Evolutionary conservation across 2,888 invertebrate genomes (phyloP).

Genomic region (Drosophila anomelani): DNA sequence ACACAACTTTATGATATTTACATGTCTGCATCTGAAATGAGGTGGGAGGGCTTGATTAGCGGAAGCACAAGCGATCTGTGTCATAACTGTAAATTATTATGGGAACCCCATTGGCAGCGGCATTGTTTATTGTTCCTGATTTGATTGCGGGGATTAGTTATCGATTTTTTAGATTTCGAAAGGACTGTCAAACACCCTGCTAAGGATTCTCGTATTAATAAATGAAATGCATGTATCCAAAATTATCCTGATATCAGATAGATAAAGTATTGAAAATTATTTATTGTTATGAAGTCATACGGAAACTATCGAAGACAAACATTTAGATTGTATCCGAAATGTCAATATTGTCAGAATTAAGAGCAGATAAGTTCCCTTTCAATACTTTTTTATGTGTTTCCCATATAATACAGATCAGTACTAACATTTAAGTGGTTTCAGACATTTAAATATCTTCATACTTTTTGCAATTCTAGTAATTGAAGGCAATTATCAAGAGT

Average conservation of each 20-base stretch:
- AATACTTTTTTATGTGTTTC: neutral
- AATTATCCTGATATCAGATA: no score
- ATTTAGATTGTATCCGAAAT: neutral
- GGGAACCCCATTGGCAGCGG: constrained; percentile 29
- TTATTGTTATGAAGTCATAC: no score
- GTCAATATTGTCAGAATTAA: neutral
- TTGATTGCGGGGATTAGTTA: constrained; percentile 8
- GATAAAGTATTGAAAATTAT: no score
- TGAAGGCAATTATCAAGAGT: constrained; percentile 10
- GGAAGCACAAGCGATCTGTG: constrained; percentile 39
- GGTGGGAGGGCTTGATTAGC: neutral
- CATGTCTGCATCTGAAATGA: constrained; percentile 49
- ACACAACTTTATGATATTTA: constrained; percentile 75
- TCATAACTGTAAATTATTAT: constrained; percentile 49
- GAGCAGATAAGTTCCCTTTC: neutral
- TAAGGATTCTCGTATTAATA: neutral
- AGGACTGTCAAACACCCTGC: no score
- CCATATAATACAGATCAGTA: neutral
- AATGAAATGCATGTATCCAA: no score
- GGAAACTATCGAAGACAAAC: neutral
- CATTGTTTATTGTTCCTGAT: neutral
- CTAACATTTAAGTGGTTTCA: neutral
- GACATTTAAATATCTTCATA: neutral
- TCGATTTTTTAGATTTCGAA: neutral
- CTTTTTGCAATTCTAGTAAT: constrained; percentile 6